Evolutionary conservation across 2,113 vertebrate genomes (phyloP), one percentile per base, ranked within the genome.

Genomic region (Psephotus haematonotus): DNA sequence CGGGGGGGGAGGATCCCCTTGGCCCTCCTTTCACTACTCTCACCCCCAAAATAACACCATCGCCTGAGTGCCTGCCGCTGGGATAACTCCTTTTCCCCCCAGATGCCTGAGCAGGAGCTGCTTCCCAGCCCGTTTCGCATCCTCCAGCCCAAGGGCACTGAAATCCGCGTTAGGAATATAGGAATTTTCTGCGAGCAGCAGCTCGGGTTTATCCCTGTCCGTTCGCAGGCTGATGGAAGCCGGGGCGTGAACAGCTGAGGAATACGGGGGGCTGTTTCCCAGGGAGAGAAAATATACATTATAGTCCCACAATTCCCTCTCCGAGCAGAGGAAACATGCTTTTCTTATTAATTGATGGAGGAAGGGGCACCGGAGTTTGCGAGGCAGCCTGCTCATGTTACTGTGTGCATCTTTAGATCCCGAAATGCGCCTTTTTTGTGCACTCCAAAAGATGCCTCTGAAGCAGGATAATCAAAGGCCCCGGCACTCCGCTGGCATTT

Each of bases 321-420:
- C 78, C 6, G 67, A 90, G 75, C 37, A 62, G 67, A 91, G 79
- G 9, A 84, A 97, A 92, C 93, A 93, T 91, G 69, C 92, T 96
- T 97, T 95, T 96, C 92, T 90, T 95, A 96, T 96, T 95, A 96
- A 97, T 94, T 96, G 95, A 88, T 39, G 86, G 93, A 96, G 95
- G 92, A 95, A 95, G 88, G 92, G 91, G 94, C 93, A 88, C 92
- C 28, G 55, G 75, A 44, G 87, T 87, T 97, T 74, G 69, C 68
- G 64, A 53, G 86, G 91, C 75, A 94, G 96, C 78, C 95, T 94
- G 88, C 96, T 96, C 96, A 92, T 69, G 78, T 97, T 97, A 95
- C 95, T 81, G 79, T 9, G 86, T 88, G 88, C 79, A 97, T 94
- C 96, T 94, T 93, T 95, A 93, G 63, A 92, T 85, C 86, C 90